phyloP scores from a whole-genome alignment of 2,113 vertebrate species.

The Lepus americanus region DNA sequence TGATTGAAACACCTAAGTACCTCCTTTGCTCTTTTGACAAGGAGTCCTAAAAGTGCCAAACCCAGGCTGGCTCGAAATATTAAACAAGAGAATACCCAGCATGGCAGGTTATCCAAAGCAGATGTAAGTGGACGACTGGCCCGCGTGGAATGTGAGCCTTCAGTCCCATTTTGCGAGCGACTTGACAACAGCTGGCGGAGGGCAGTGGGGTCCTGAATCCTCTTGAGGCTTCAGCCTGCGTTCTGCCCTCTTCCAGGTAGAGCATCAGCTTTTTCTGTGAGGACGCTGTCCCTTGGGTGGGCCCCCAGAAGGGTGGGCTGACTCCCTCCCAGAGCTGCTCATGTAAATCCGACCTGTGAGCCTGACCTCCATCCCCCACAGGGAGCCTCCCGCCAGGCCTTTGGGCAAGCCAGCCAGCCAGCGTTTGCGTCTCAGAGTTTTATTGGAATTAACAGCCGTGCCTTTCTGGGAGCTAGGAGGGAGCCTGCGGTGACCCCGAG shows the following conservation, averaged over 20 bases:
- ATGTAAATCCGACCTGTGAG: slow-evolving; percentile 22
- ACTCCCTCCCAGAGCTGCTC: slow-evolving; percentile 32
- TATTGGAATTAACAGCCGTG: slow-evolving; percentile 43
- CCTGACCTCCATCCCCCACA: slow-evolving; percentile 47
- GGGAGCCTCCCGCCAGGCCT: slow-evolving; percentile 26
- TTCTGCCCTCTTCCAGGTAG: neutral
- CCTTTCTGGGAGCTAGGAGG: slow-evolving; percentile 51
- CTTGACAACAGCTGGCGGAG: neutral
- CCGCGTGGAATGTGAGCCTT: neutral
- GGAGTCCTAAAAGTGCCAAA: neutral
- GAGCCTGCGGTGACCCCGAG: neutral
- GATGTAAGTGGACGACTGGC: neutral
- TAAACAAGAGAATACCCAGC: neutral
- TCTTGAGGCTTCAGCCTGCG: rapidly evolving
- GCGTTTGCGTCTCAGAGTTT: slow-evolving; percentile 51
- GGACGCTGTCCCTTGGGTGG: neutral
- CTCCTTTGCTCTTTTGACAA: neutral
- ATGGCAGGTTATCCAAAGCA: neutral
- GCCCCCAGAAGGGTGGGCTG: neutral
- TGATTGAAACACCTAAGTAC: neutral
- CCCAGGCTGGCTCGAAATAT: neutral
- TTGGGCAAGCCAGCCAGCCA: slow-evolving; percentile 24
- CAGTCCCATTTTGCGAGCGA: neutral
- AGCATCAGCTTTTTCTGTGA: neutral
- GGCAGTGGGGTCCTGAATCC: neutral